Conservation (phyloP, 2,888 invertebrate species). For the Alcis repandata region DNA sequence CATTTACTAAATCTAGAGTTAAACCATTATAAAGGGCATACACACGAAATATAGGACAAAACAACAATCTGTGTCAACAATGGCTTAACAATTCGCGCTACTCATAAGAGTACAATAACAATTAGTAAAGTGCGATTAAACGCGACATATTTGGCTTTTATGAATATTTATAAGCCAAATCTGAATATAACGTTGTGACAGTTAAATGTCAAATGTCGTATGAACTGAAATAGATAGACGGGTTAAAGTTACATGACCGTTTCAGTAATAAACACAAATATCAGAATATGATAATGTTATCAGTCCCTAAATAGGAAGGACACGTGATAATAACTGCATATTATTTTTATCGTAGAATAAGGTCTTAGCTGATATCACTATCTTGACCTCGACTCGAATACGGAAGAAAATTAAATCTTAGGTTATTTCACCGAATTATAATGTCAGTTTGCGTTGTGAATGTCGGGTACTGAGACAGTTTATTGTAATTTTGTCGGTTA, state of each 20-base stretch:
- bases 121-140: not conserved
- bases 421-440: slow-evolving; percentile 67
- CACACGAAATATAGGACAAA: not conserved
- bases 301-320: slow-evolving; percentile 61
- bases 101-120: not conserved
- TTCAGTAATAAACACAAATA: slow-evolving; percentile 3
- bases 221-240: not conserved
- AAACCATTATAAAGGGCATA: slow-evolving; percentile 9
- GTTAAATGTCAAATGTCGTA: slow-evolving; percentile 9
- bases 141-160: not conserved
- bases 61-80: slow-evolving; percentile 6
- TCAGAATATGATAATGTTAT: slow-evolving; percentile 11
- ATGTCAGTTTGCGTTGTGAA: slow-evolving; percentile 49
- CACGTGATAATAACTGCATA: slow-evolving; percentile 71
- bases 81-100: not conserved
- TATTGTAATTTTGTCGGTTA: slow-evolving; percentile 64
- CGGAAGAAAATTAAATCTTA: slow-evolving; percentile 73
- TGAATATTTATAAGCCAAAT: slow-evolving; percentile 9
- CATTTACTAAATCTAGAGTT: not conserved
- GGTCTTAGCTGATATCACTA: slow-evolving; percentile 73
- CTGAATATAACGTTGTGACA: not conserved
- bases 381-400: slow-evolving; percentile 71
- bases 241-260: slow-evolving; percentile 29
- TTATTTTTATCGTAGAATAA: slow-evolving; percentile 67
- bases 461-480: slow-evolving; percentile 43